A percentile compares a stretch with the other conserved stretches of the same genome.
Conservation (phyloP, 2,888 invertebrate species). For the Meta bourneti region DNA sequence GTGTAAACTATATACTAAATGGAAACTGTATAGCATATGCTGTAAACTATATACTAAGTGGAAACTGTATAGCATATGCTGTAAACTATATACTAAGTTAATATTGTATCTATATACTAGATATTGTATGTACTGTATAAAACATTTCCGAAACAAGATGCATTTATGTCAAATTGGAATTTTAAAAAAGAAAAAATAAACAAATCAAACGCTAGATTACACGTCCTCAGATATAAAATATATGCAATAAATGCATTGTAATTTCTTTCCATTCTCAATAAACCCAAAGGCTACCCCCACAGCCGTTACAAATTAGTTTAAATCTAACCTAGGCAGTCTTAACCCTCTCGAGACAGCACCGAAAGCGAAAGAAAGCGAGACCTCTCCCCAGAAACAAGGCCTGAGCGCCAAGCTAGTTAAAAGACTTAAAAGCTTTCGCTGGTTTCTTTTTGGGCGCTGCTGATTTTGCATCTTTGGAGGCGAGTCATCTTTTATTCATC, state of each 20-base stretch:
- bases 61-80: too few relatives aligned
- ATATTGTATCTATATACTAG: too few relatives aligned
- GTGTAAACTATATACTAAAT: too few relatives aligned
- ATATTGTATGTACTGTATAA: too few relatives aligned
- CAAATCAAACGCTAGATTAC: too few relatives aligned
- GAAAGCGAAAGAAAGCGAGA: background rate
- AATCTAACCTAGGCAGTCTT: background rate
- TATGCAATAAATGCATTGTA: background rate
- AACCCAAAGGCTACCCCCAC: background rate
- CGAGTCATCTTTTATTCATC: slow-evolving; percentile 60
- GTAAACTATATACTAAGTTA: too few relatives aligned
- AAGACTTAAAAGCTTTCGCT: slow-evolving; percentile 63
- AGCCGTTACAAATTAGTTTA: background rate
- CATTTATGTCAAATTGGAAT: too few relatives aligned
- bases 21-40: too few relatives aligned
- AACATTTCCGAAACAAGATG: too few relatives aligned
- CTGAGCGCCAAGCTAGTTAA: slow-evolving; percentile 45
- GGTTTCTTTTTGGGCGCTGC: slow-evolving; percentile 46
- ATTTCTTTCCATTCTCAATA: background rate
- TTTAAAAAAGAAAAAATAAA: too few relatives aligned
- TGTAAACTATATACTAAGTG: too few relatives aligned
- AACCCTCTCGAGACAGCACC: background rate
- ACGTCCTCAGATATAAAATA: too few relatives aligned
- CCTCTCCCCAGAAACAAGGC: background rate
- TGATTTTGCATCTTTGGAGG: slow-evolving; percentile 53